Percentiles rank a stretch among this genome's conserved stretches.
Evolutionary conservation across 2,113 vertebrate species (phyloP).

Genomic region (Sylvietta virens): DNA sequence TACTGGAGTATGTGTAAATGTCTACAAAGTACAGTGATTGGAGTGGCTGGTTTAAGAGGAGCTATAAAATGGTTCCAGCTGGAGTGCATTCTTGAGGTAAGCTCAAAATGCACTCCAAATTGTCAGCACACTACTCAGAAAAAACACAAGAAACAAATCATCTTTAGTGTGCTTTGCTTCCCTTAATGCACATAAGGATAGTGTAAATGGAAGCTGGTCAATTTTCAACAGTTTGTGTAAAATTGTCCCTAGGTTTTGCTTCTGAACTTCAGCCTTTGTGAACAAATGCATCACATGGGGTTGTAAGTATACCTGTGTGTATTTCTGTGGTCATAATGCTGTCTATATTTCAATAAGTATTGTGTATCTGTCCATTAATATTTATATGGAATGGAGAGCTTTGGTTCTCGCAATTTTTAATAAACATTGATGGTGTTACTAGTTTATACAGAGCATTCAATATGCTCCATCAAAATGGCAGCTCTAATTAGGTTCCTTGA

Average conservation of each 20-base stretch:
- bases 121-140: conserved; percentile 42
- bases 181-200: conserved; percentile 2
- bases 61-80: conserved; percentile 61
- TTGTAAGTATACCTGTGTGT: not conserved
- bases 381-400: conserved; percentile 72
- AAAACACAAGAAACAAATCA: conserved; percentile 48
- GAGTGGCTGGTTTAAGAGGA: conserved; percentile 67
- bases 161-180: conserved; percentile 22
- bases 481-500: conserved; percentile 92
- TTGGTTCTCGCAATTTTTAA: conserved; percentile 81
- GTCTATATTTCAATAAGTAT: conserved; percentile 67
- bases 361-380: conserved; percentile 70
- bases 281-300: not conserved
- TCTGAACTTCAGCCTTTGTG: not conserved
- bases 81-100: conserved; percentile 62
- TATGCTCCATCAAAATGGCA: conserved; percentile 93
- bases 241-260: conserved; percentile 37
- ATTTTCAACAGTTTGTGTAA: conserved; percentile 43
- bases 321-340: not conserved
- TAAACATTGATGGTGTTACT: conserved; percentile 96
- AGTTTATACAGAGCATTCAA: conserved; percentile 82
- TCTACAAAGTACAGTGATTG: conserved; percentile 38
- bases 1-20: conserved; percentile 45
- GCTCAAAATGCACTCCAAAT: conserved; percentile 51
- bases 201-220: conserved; percentile 28